Percentiles rank a stretch among this genome's conserved stretches.
These are phyloP conservation scores for Clunio marinus DNA, from an alignment of 2,888 invertebrate genomes.

Conservation along the genomic window DNA sequence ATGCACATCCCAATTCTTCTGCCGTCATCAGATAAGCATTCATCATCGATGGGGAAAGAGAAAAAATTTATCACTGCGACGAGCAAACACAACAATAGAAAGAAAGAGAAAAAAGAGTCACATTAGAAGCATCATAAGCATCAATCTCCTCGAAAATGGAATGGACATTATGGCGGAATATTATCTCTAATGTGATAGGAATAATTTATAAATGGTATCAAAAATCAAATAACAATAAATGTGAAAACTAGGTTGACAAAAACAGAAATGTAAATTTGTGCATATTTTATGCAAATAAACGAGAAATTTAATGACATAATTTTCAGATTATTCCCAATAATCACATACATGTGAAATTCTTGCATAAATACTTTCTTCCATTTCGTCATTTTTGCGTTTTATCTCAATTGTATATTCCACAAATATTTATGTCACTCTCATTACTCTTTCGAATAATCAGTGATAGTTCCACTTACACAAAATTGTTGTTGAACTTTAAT, in stretches of 20 bases:
- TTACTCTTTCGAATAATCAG: not conserved
- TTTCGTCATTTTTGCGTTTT: too few species aligned
- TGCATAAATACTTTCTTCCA: not conserved
- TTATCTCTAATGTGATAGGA: too few species aligned
- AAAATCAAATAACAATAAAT: too few species aligned
- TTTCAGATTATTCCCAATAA: too few species aligned
- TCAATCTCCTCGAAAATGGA: not conserved
- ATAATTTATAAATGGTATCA: too few species aligned
- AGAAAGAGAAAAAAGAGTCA: not conserved
- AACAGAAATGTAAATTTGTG: too few species aligned
- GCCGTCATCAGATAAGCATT: constrained; percentile 68
- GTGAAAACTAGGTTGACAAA: too few species aligned
- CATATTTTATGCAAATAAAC: too few species aligned
- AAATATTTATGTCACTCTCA: not conserved
- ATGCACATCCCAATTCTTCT: constrained; percentile 71
- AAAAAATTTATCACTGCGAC: constrained; percentile 72
- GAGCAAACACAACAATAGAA: not conserved
- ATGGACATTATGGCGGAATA: not conserved
- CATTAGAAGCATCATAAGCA: constrained; percentile 9
- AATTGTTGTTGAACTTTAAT: constrained; percentile 5
- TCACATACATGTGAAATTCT: not conserved
- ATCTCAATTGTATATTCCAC: not conserved
- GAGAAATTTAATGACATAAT: too few species aligned
- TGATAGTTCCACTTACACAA: not conserved
- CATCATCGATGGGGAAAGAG: constrained; percentile 76